A percentile compares a stretch with the other conserved stretches of the same genome.
Evolutionary conservation across 2,113 vertebrate species (phyloP).

Genomic region (Caranx melampygus): DNA sequence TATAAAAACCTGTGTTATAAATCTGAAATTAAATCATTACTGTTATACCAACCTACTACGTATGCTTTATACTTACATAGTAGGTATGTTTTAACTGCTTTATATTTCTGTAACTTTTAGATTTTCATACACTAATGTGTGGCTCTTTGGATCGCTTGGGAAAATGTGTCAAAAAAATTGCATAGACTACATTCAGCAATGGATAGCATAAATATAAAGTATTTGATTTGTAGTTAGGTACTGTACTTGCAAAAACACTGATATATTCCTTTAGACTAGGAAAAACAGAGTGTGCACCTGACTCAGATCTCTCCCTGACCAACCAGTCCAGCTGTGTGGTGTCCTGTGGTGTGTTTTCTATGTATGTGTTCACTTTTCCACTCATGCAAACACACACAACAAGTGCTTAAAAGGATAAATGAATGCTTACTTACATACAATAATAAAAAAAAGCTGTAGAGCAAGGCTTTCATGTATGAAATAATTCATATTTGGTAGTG

Average conservation of each 20-base stretch:
- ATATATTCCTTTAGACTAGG: neutral
- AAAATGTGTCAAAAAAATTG: neutral
- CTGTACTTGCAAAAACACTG: neutral
- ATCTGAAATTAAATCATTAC: neutral
- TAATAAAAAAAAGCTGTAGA: conserved; percentile 7
- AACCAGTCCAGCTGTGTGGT: neutral
- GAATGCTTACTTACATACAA: too few species aligned
- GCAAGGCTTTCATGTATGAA: neutral
- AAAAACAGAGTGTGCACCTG: neutral
- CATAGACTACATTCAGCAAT: neutral
- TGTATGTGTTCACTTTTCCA: conserved; percentile 26
- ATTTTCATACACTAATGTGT: neutral
- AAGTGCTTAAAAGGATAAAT: neutral
- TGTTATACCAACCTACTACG: neutral
- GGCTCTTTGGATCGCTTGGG: neutral
- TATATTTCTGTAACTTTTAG: neutral
- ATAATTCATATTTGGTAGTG: neutral
- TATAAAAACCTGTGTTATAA: neutral
- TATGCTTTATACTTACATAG: too few species aligned
- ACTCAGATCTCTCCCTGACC: conserved; percentile 6
- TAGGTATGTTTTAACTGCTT: too few species aligned
- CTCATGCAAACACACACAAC: conserved; percentile 12
- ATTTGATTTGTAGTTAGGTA: neutral
- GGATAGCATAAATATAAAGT: neutral
- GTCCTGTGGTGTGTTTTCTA: conserved; percentile 31